Conservation (phyloP, 1,140 invertebrate genomes). For the Arion vulgaris region DNA sequence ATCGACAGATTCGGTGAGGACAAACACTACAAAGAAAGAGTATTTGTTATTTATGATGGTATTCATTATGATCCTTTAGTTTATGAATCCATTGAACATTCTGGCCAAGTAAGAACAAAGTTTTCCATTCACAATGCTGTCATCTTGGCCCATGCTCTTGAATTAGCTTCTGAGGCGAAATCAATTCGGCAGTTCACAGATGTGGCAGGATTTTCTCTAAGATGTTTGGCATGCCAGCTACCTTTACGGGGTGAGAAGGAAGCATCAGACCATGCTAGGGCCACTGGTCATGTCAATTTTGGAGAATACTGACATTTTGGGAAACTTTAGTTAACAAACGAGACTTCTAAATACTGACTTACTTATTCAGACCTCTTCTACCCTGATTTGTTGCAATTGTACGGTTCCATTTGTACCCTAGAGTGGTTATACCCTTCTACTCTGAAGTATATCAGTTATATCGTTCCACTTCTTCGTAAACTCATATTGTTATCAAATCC, state of each 20-base stretch:
- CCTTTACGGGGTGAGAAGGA: constrained; percentile 83
- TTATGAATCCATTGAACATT: constrained; percentile 79
- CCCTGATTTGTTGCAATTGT: no score
- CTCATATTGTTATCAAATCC: no score
- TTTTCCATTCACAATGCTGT: constrained; percentile 83
- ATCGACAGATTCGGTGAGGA: constrained; percentile 96
- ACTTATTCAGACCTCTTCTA: no score
- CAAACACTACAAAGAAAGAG: constrained; percentile 85
- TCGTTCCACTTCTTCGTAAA: no score
- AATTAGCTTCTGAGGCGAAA: constrained; percentile 89
- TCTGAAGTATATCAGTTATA: no score
- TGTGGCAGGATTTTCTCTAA: constrained; percentile 87
- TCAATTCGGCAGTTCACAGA: constrained; percentile 91
- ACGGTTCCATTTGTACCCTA: no score
- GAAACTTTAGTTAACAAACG: no score
- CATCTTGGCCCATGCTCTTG: constrained; percentile 84
- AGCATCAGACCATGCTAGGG: constrained; percentile 87
- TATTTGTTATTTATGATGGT: constrained; percentile 94
- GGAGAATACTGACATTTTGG: constrained; percentile 77
- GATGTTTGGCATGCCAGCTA: constrained; percentile 85
- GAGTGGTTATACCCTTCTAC: no score
- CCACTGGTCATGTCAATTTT: constrained; percentile 88
- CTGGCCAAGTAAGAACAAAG: constrained; percentile 76
- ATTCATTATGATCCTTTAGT: constrained; percentile 96
- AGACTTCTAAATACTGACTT: no score